Conservation (phyloP, 2,797 vertebrate species). For the Lacerta bilineata region DNA sequence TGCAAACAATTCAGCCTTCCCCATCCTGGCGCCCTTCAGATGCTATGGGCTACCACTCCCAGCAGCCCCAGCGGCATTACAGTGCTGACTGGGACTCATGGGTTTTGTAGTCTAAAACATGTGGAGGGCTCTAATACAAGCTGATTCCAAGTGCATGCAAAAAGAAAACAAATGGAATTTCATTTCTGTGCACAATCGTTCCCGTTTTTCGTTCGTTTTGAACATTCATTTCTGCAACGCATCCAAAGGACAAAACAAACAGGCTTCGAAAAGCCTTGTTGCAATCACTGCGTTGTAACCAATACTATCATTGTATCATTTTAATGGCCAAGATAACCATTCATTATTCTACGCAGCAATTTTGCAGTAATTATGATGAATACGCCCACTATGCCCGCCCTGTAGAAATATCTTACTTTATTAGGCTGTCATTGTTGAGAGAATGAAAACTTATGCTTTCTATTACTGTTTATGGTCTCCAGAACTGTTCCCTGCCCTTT, state of each 20-base stretch:
- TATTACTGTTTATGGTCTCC: not conserved
- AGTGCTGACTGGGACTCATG: not conserved
- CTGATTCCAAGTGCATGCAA: not conserved
- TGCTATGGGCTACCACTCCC: too few species aligned
- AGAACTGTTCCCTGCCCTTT: not conserved
- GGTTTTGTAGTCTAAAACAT: not conserved
- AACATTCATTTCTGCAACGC: not conserved
- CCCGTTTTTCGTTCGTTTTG: too few species aligned
- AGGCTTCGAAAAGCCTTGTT: not conserved
- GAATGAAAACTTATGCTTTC: not conserved
- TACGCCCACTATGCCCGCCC: not conserved
- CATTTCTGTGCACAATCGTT: too few species aligned
- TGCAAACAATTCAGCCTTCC: too few species aligned
- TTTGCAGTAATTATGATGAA: not conserved
- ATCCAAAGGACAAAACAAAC: not conserved
- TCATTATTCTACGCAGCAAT: not conserved
- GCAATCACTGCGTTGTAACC: not conserved
- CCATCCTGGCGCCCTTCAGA: too few species aligned
- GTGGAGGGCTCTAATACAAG: not conserved
- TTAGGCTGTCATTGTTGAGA: not conserved
- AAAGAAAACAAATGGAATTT: not conserved
- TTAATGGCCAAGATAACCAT: not conserved
- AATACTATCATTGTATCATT: not conserved
- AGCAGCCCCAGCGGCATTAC: too few species aligned
- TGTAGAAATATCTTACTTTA: not conserved